Evolutionary conservation across 1,140 invertebrate species (phyloP).

Genomic region (Homarus americanus): DNA sequence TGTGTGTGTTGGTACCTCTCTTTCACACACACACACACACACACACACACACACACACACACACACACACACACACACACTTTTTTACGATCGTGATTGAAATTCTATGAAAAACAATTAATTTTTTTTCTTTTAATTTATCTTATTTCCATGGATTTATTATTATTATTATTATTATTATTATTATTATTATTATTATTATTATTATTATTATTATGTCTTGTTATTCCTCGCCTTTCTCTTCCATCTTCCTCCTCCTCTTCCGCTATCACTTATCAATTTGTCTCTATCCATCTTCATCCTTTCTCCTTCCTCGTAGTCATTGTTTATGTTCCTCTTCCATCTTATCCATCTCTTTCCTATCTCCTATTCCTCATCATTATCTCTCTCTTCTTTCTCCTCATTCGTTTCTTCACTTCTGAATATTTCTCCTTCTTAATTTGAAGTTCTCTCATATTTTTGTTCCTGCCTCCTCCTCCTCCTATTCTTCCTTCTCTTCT

Average conservation of each 20-base stretch:
- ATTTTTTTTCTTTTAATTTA: no score
- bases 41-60: slow-evolving; percentile 22
- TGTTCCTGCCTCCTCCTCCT: background rate
- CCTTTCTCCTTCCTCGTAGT: background rate
- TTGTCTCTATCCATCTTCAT: background rate
- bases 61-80: background rate
- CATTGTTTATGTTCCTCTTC: background rate
- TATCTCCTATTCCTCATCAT: background rate
- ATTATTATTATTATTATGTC: background rate
- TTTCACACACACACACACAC: background rate
- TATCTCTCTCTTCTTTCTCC: background rate
- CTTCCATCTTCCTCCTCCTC: slow-evolving; percentile 7
- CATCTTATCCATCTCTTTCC: background rate
- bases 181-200: no score
- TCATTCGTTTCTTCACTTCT: background rate
- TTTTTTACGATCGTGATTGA: no score
- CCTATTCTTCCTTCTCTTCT: background rate
- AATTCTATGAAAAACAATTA: no score
- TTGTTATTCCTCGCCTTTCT: background rate
- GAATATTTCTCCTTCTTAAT: background rate
- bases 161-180: no score
- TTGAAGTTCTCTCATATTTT: background rate
- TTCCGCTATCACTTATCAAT: background rate
- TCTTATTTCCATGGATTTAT: no score
- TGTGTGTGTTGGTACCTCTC: no score